Percentiles rank a stretch among this genome's conserved stretches.
These are phyloP conservation scores for Catharus fuscescens DNA, from an alignment of 2,113 vertebrate genomes.

Conservation along the genomic window DNA sequence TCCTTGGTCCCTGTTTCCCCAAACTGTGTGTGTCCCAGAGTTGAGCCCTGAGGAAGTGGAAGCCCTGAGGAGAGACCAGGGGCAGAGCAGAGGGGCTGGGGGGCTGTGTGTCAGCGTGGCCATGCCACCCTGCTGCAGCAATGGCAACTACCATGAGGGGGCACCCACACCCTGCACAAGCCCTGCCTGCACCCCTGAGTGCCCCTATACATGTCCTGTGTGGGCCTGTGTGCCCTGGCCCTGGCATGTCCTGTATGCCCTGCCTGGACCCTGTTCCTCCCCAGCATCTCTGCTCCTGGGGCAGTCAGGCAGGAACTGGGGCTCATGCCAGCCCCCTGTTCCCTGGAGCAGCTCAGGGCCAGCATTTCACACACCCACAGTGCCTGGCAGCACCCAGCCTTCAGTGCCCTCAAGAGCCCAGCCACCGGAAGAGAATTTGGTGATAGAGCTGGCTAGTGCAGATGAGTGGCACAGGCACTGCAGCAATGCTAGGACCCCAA, in stretches of 20 bases:
- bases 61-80: background rate
- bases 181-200: background rate
- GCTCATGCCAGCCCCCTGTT: fast-evolving
- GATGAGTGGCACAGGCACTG: fast-evolving
- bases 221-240: background rate
- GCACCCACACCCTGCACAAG: background rate
- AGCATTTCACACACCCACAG: background rate
- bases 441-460: background rate
- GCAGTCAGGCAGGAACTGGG: background rate
- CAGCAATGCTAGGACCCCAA: fast-evolving
- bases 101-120: background rate
- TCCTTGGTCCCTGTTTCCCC: background rate
- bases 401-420: fast-evolving
- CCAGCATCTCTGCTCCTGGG: background rate
- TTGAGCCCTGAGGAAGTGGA: background rate
- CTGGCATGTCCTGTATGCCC: background rate
- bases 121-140: background rate
- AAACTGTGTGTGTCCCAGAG: background rate
- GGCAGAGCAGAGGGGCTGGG: background rate
- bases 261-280: background rate
- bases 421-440: background rate
- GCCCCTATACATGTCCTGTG: background rate
- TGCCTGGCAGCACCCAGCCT: background rate
- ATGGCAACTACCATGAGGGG: background rate
- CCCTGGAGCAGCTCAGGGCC: background rate